Conservation (phyloP, 1,140 invertebrate species). For the Diachasmimorpha longicaudata region DNA sequence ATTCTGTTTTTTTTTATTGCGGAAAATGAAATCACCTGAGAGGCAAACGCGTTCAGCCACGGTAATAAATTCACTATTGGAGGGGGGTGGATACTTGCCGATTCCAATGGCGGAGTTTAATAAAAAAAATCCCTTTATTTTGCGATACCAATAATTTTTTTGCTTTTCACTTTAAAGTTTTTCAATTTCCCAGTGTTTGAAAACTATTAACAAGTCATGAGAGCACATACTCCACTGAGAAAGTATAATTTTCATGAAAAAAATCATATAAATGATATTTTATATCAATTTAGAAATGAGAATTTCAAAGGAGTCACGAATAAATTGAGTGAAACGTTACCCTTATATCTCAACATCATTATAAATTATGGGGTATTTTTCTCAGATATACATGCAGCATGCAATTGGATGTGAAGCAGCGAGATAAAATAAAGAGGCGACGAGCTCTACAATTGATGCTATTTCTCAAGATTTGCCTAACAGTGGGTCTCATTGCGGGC, state of each 20-base stretch:
- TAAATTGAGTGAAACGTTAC: too few relatives aligned
- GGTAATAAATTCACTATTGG: background rate
- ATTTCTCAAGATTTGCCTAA: conserved; percentile 66
- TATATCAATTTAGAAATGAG: too few relatives aligned
- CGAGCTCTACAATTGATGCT: conserved; percentile 67
- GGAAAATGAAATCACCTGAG: background rate
- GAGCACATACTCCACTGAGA: too few relatives aligned
- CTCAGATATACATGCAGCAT: conserved; percentile 59
- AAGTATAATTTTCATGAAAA: too few relatives aligned
- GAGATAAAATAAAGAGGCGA: conserved; percentile 68
- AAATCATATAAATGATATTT: too few relatives aligned
- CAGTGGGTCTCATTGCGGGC: conserved; percentile 54
- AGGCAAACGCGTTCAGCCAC: background rate
- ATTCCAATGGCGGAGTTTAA: background rate
- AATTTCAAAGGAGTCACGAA: too few relatives aligned
- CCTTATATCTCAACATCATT: background rate
- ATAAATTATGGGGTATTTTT: background rate
- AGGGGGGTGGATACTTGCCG: background rate
- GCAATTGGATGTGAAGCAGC: conserved; percentile 66
- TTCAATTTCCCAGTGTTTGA: background rate
- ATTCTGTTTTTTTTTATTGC: background rate
- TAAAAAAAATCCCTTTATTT: background rate
- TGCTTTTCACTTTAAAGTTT: background rate
- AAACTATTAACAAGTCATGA: too few relatives aligned
- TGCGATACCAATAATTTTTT: background rate